Conservation (phyloP, 2,888 invertebrate genomes). For the Gastrophysa polygoni region DNA sequence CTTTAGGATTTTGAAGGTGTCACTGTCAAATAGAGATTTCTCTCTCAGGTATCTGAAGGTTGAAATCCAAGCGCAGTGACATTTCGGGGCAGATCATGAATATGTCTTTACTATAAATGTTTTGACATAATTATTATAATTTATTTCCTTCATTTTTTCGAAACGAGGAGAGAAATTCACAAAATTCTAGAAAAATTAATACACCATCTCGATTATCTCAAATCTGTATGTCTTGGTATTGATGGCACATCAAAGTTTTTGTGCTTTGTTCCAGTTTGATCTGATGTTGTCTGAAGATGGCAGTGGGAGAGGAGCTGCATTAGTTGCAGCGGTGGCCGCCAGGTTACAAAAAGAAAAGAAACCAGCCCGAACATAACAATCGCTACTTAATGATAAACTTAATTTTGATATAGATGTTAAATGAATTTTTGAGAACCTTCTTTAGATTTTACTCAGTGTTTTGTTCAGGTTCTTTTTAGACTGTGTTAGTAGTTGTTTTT, state of each 20-base stretch:
- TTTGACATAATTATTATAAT: too few species aligned
- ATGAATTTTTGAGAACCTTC: slow-evolving; percentile 11
- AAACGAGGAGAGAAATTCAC: too few species aligned
- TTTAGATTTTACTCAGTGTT: slow-evolving; percentile 10
- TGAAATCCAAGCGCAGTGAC: too few species aligned
- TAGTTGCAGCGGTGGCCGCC: slow-evolving; percentile 92
- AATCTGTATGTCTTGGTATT: too few species aligned
- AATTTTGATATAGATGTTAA: slow-evolving; percentile 16
- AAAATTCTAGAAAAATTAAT: background rate
- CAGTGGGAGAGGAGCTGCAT: slow-evolving; percentile 93
- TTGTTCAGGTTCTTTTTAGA: slow-evolving; percentile 23
- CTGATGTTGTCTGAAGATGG: slow-evolving; percentile 96
- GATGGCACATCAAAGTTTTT: background rate
- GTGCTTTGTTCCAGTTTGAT: slow-evolving; percentile 72
- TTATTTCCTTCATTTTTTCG: too few species aligned
- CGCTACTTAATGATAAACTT: slow-evolving; percentile 65
- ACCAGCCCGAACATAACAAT: slow-evolving; percentile 68
- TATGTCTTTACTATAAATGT: too few species aligned
- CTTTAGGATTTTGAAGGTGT: too few species aligned
- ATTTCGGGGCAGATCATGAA: too few species aligned
- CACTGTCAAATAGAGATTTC: too few species aligned
- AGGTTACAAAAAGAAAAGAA: slow-evolving; percentile 26
- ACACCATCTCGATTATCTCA: too few species aligned
- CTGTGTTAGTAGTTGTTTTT: slow-evolving; percentile 23
- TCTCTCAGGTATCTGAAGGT: too few species aligned